Conservation (phyloP, 1,140 invertebrate genomes). For the Berghia stephanieae region DNA sequence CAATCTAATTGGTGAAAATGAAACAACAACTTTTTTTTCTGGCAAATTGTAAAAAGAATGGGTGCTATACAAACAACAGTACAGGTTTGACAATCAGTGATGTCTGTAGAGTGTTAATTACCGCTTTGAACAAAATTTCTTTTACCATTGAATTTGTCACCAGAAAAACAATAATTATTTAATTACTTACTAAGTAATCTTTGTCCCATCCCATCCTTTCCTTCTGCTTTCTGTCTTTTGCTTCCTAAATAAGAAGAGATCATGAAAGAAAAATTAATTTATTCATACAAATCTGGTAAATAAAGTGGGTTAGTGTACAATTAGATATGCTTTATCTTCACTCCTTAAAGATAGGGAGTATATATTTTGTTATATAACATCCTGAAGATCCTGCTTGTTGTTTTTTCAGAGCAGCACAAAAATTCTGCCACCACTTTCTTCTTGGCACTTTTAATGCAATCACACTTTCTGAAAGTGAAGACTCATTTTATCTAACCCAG, state of each 20-base stretch:
- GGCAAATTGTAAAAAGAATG: too few relatives aligned
- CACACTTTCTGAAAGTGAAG: too few relatives aligned
- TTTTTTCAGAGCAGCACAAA: too few relatives aligned
- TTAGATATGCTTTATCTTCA: neutral
- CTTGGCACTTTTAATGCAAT: neutral
- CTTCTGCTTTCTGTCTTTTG: constrained; percentile 87
- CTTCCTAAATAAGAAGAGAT: constrained; percentile 69
- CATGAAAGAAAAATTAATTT: neutral
- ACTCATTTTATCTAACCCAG: too few relatives aligned
- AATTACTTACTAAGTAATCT: constrained; percentile 75
- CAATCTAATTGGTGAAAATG: neutral
- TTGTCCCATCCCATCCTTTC: constrained; percentile 96
- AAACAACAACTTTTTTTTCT: neutral
- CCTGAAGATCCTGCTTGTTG: too few relatives aligned
- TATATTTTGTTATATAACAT: neutral
- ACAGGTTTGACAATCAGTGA: neutral
- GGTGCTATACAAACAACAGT: neutral
- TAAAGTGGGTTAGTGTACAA: too few relatives aligned
- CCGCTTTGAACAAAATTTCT: neutral
- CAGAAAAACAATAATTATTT: neutral
- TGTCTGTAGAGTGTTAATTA: neutral
- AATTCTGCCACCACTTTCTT: too few relatives aligned
- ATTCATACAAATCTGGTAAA: neutral
- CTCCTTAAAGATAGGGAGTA: neutral
- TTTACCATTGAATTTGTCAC: neutral